Evolutionary conservation across 2,797 vertebrate genomes (phyloP).

Genomic region (Gymnocypris eckloni): DNA sequence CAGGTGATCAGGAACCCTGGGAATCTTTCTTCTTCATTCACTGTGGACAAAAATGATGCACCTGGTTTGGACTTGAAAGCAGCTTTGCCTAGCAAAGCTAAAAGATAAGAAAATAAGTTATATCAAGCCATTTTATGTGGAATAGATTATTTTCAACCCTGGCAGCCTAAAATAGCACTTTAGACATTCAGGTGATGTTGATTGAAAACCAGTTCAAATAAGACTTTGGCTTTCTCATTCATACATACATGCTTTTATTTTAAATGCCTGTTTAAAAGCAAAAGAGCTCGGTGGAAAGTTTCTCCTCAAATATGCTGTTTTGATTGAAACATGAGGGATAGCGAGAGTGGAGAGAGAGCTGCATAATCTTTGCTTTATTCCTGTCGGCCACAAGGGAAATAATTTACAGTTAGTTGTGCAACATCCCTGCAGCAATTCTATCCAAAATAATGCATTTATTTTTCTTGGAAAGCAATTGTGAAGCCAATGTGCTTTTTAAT

Average conservation of each 20-base stretch:
- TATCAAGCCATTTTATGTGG: background rate
- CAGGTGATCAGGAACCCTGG: background rate
- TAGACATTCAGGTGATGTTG: slow-evolving; percentile 2
- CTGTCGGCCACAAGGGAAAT: slow-evolving; percentile 37
- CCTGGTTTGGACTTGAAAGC: background rate
- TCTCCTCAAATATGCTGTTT: slow-evolving; percentile 61
- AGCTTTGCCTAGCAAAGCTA: slow-evolving; percentile 7
- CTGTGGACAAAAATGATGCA: background rate
- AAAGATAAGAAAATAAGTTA: background rate
- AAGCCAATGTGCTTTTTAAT: slow-evolving; percentile 67
- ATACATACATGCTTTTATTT: slow-evolving; percentile 30
- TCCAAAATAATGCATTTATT: slow-evolving; percentile 66
- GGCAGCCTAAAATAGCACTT: background rate
- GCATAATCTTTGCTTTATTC: slow-evolving; percentile 47
- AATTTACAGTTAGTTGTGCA: slow-evolving; percentile 66
- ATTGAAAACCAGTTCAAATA: slow-evolving; percentile 15
- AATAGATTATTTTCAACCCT: background rate
- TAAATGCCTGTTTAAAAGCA: slow-evolving; percentile 56
- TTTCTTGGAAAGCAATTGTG: slow-evolving; percentile 49
- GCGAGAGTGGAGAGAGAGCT: slow-evolving; percentile 6
- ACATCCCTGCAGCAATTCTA: slow-evolving; percentile 53
- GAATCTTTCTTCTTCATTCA: background rate
- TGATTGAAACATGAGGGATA: slow-evolving; percentile 59
- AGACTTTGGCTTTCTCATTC: background rate
- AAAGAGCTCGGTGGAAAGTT: slow-evolving; percentile 35